Percentiles rank a stretch among this genome's conserved stretches.
These are phyloP conservation scores for Cataglyphis livida DNA, from an alignment of 2,888 invertebrate genomes.

Conservation along the genomic window DNA sequence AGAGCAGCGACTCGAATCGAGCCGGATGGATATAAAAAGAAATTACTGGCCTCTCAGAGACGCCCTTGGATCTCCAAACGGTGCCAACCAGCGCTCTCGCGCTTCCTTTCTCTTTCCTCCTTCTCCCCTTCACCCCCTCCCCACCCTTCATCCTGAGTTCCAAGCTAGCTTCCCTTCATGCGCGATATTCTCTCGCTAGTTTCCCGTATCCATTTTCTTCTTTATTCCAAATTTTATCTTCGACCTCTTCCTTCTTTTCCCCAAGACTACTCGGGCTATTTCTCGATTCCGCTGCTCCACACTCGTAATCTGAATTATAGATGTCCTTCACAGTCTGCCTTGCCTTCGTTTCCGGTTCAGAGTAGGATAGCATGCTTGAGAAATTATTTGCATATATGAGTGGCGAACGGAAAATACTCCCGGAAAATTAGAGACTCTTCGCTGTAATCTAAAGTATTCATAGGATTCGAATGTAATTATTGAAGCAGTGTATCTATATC, in stretches of 20 bases:
- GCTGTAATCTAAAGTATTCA: neutral
- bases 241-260: constrained; percentile 45
- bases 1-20: constrained; percentile 67
- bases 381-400: constrained; percentile 62
- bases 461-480: neutral
- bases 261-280: constrained; percentile 64
- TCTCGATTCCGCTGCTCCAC: constrained; percentile 66
- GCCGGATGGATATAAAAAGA: constrained; percentile 78
- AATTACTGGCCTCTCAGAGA: constrained; percentile 79
- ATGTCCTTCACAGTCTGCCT: constrained; percentile 65
- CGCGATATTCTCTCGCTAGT: constrained; percentile 41
- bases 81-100: constrained; percentile 30
- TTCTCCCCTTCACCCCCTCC: neutral
- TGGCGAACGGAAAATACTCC: neutral
- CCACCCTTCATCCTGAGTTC: constrained; percentile 28
- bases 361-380: constrained; percentile 59
- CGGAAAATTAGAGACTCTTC: constrained; percentile 48
- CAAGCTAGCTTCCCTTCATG: constrained; percentile 30
- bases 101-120: constrained; percentile 12
- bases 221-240: constrained; percentile 41
- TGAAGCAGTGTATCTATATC: neutral
- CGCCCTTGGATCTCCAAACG: constrained; percentile 67
- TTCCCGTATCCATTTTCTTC: constrained; percentile 37
- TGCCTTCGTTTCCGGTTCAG: constrained; percentile 27
- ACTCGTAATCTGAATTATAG: constrained; percentile 75